Evolutionary conservation across 2,888 invertebrate species (phyloP), one percentile per base, ranked within the genome.

Genomic region (Tenodera sinensis): DNA sequence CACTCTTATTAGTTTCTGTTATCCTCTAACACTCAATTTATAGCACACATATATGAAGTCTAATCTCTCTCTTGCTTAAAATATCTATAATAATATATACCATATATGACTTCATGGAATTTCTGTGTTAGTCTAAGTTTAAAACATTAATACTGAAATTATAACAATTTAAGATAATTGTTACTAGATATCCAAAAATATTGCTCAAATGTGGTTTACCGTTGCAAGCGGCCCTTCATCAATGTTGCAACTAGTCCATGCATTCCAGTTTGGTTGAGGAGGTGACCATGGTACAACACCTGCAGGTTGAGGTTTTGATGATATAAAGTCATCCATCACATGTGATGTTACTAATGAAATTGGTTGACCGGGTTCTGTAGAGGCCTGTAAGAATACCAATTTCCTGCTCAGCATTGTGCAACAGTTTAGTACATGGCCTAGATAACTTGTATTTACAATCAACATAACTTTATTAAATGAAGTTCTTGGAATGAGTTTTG

Each of bases 281-380:
- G 99, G 99, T 0, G 98, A 97, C 99, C 99, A 99, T 0, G 98
- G 96, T 1, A 99, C 98, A 0, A 98, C 98, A 0, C 97, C 97
- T 0, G 96, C 96, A 1, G 95, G 93, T 71, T 95, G 94, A 0
- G 95, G 95, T 83, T 95, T 94, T 0, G 95, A 95, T 25, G 95
- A 95, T 25, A 95, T 93, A 93, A 97, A 97, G 89, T 96, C 95
- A 88, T 95, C 96, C 92, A 95, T 93, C 90, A 93, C 94, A 87
- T 94, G 93, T 90, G 94, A 93, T 7, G 93, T 93, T 84, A 96
- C 91, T 83, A 96, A 92, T 0, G 95, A 95, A 12, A 95, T 92
- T 12, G 94, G 93, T 84, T 90, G 90, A 91, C 92, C 88, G n/a
- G 88, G 83, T 28, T 82, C 34, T 4, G 47, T 27, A 83, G 81